These are phyloP conservation scores for Mythimna vitellina DNA, from an alignment of 2,888 invertebrate species.

Conservation along the genomic window DNA sequence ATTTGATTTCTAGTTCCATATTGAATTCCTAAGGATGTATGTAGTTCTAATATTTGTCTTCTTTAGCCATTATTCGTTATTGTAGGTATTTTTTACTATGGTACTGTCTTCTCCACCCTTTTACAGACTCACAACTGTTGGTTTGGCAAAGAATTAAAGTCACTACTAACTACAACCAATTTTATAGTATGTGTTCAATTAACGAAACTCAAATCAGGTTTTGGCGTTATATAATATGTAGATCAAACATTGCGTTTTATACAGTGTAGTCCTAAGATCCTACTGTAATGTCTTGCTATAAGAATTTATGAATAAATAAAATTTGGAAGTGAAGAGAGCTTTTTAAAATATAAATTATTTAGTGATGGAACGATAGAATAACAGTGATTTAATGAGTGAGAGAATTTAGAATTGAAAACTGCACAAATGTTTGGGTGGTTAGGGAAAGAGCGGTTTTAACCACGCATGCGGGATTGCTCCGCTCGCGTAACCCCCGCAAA, in stretches of 20 bases:
- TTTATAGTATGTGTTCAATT: constrained; percentile 38
- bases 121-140: constrained; percentile 14
- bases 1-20: constrained; percentile 37
- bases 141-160: constrained; percentile 11
- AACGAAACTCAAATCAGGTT: constrained; percentile 34
- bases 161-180: constrained; percentile 9
- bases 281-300: constrained; percentile 81
- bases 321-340: constrained; percentile 76
- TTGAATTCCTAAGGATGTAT: constrained; percentile 34
- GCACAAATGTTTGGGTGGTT: neutral
- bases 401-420: neutral
- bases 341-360: constrained; percentile 32
- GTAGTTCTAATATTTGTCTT: constrained; percentile 34
- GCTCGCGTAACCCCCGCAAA: too few relatives aligned
- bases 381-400: neutral
- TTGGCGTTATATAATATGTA: constrained; percentile 50
- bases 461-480: too few relatives aligned
- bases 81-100: constrained; percentile 15
- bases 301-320: constrained; percentile 84
- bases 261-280: constrained; percentile 79
- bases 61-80: constrained; percentile 37
- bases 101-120: constrained; percentile 8
- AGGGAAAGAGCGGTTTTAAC: too few relatives aligned
- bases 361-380: constrained; percentile 4
- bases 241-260: constrained; percentile 73